These are phyloP conservation scores for Burhinus oedicnemus DNA, from an alignment of 2,113 vertebrate genomes.

Conservation along the genomic window DNA sequence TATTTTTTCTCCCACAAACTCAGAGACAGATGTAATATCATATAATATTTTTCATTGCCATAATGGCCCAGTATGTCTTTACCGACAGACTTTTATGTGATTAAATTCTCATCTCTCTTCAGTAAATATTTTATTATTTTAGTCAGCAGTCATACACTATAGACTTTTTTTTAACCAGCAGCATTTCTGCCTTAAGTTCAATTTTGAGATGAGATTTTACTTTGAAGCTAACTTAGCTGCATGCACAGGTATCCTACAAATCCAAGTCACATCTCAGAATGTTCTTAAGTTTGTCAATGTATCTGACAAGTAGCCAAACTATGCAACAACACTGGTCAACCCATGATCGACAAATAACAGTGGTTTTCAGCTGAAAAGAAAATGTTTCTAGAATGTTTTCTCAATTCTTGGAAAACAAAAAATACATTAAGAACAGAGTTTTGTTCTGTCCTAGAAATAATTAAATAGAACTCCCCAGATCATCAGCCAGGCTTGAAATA, in stretches of 20 bases:
- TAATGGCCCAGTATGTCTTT: background rate
- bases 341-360: background rate
- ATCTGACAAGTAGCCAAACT: background rate
- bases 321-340: background rate
- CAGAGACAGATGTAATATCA: background rate
- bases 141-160: background rate
- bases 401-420: background rate
- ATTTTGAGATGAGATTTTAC: slow-evolving; percentile 12
- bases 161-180: background rate
- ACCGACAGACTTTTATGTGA: background rate
- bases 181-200: background rate
- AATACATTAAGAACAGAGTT: background rate
- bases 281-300: background rate
- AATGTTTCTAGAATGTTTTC: background rate
- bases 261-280: background rate
- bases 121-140: slow-evolving; percentile 24
- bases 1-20: background rate
- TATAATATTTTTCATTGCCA: background rate
- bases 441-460: background rate
- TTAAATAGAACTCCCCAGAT: background rate
- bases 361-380: background rate
- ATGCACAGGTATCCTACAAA: background rate
- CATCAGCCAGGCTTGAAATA: background rate
- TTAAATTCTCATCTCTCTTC: slow-evolving; percentile 23
- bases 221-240: background rate